Conservation (phyloP, 2,888 invertebrate species). For the Caradrina clavipalpis region DNA sequence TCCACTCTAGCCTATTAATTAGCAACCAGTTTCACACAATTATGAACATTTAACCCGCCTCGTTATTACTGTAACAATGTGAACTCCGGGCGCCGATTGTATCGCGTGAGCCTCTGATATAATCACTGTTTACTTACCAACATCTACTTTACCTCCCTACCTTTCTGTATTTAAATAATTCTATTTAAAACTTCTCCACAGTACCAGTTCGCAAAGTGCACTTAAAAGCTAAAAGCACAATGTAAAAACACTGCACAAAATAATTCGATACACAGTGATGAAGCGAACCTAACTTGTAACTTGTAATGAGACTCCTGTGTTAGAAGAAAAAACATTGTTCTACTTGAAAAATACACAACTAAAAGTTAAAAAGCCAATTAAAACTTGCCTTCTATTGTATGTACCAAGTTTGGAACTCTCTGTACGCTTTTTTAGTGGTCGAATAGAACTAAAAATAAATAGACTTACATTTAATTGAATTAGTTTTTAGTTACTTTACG, state of each 20-base stretch:
- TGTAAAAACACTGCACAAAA: constrained; percentile 45
- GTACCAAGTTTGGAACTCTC: constrained; percentile 59
- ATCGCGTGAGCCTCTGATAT: constrained; percentile 22
- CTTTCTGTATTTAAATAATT: constrained; percentile 30
- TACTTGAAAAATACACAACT: constrained; percentile 57
- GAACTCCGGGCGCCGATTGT: constrained; percentile 14
- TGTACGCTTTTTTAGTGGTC: constrained; percentile 33
- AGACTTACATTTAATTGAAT: constrained; percentile 30
- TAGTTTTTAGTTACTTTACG: constrained; percentile 15
- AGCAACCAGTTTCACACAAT: constrained; percentile 20
- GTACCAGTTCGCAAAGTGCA: constrained; percentile 39
- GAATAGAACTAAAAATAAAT: constrained; percentile 40
- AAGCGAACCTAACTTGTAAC: constrained; percentile 49
- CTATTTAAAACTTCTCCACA: constrained; percentile 41
- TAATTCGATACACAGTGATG: constrained; percentile 46
- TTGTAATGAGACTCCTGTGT: constrained; percentile 50
- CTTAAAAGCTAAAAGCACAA: constrained; percentile 49
- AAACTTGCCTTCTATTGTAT: constrained; percentile 67
- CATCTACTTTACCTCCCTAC: constrained; percentile 7
- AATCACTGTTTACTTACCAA: constrained; percentile 13
- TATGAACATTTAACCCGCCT: constrained; percentile 27
- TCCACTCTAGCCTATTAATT: constrained; percentile 27
- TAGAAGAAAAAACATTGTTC: constrained; percentile 53
- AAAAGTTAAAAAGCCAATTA: constrained; percentile 71
- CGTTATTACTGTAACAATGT: constrained; percentile 35